Conservation (phyloP, 2,797 vertebrate genomes). For the Oryzias sinensis region DNA sequence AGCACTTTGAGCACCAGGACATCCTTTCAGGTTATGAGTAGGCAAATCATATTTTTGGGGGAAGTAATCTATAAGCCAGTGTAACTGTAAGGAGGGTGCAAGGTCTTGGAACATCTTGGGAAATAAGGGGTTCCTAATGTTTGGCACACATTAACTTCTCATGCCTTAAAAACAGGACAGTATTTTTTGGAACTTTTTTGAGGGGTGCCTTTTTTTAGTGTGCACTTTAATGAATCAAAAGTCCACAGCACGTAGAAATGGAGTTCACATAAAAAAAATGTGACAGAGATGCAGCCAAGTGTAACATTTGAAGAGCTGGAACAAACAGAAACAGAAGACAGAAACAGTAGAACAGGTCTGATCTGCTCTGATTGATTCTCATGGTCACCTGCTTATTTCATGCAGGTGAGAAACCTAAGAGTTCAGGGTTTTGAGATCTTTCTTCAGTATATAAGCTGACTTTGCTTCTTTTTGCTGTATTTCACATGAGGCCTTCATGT, state of each 20-base stretch:
- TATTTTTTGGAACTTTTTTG: slow-evolving; percentile 5
- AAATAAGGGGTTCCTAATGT: slow-evolving; percentile 61
- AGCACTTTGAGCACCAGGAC: not conserved
- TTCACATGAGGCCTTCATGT: slow-evolving; percentile 58
- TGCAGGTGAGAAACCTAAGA: no score
- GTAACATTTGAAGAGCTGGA: no score
- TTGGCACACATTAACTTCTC: slow-evolving; percentile 39
- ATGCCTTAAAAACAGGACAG: not conserved
- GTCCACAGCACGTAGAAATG: no score
- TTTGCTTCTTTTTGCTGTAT: slow-evolving; percentile 59
- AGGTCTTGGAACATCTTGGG: slow-evolving; percentile 50
- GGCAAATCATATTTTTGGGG: not conserved
- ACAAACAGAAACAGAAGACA: no score
- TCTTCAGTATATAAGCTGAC: slow-evolving; percentile 5
- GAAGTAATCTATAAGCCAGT: not conserved
- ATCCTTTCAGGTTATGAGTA: not conserved
- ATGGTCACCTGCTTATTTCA: no score
- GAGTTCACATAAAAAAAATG: no score
- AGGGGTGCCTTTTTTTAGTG: no score
- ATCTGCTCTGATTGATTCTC: no score
- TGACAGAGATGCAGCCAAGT: no score
- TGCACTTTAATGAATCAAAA: no score
- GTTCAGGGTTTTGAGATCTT: no score
- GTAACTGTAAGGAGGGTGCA: not conserved
- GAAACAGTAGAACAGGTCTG: no score